Evolutionary conservation across 2,888 invertebrate species (phyloP).

Genomic region (Orthonychiurus folsomi): DNA sequence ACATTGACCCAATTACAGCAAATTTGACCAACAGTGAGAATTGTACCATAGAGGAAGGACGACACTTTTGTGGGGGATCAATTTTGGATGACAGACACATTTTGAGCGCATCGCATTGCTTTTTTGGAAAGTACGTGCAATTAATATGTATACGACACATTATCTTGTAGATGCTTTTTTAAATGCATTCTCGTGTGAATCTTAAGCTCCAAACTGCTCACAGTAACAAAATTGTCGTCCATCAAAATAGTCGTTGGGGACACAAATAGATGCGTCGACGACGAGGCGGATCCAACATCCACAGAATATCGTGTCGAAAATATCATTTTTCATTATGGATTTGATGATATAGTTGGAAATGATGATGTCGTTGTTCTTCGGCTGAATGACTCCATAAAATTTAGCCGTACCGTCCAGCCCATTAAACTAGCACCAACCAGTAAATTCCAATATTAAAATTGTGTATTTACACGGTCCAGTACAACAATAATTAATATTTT

Average conservation of each 20-base stretch:
- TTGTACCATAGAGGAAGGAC: slow-evolving; percentile 32
- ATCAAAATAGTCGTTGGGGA: slow-evolving; percentile 34
- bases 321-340: slow-evolving; percentile 32
- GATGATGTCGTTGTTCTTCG: slow-evolving; percentile 35
- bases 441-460: too few relatives aligned
- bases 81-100: slow-evolving; percentile 25
- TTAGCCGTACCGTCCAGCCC: slow-evolving; percentile 23
- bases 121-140: slow-evolving; percentile 28
- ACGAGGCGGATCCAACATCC: not conserved
- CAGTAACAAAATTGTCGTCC: slow-evolving; percentile 22
- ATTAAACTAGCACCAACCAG: slow-evolving; percentile 21
- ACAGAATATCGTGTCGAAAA: slow-evolving; percentile 28
- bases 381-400: slow-evolving; percentile 26
- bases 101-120: slow-evolving; percentile 33
- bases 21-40: slow-evolving; percentile 8
- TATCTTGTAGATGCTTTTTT: not conserved
- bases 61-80: slow-evolving; percentile 34
- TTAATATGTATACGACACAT: not conserved
- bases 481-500: too few relatives aligned
- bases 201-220: slow-evolving; percentile 28
- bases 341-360: slow-evolving; percentile 24
- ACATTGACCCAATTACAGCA: not conserved
- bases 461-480: too few relatives aligned
- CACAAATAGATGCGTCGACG: slow-evolving; percentile 31
- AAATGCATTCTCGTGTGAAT: too few relatives aligned